These are phyloP conservation scores for Orgyia antiqua DNA, from an alignment of 2,888 invertebrate species.

Conservation along the genomic window DNA sequence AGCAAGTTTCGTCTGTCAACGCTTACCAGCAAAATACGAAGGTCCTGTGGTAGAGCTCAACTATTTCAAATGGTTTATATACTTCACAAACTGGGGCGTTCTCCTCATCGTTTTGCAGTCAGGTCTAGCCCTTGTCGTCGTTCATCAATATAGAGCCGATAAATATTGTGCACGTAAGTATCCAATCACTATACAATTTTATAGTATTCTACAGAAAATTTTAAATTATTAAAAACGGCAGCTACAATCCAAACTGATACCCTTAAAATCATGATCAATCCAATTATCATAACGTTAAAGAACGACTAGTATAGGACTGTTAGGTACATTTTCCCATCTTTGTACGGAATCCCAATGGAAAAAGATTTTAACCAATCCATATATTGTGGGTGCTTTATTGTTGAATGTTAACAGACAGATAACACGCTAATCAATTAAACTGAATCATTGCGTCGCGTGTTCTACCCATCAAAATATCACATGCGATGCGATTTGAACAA, in stretches of 20 bases:
- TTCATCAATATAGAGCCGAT: constrained; percentile 59
- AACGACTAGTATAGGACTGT: no score
- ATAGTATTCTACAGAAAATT: no score
- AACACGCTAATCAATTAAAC: constrained; percentile 52
- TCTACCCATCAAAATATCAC: constrained; percentile 10
- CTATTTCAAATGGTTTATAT: constrained; percentile 82
- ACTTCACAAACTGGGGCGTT: constrained; percentile 86
- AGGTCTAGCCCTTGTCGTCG: constrained; percentile 69
- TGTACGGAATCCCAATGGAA: no score
- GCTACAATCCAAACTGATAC: no score
- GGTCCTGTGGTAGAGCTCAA: constrained; percentile 57
- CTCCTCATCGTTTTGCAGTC: constrained; percentile 78
- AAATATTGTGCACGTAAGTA: constrained; percentile 53
- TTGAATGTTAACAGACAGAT: no score
- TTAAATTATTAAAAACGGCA: no score
- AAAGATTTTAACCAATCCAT: no score
- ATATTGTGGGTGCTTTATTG: no score
- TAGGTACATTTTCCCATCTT: no score
- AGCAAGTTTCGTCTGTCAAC: constrained; percentile 62
- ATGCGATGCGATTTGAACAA: not conserved
- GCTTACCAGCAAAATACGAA: constrained; percentile 50
- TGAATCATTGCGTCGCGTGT: constrained; percentile 47
- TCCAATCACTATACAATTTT: not conserved
- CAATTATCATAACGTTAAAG: no score
- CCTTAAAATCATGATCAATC: no score